Conservation (phyloP, 2,888 invertebrate genomes). For the Cantharis nigra region DNA sequence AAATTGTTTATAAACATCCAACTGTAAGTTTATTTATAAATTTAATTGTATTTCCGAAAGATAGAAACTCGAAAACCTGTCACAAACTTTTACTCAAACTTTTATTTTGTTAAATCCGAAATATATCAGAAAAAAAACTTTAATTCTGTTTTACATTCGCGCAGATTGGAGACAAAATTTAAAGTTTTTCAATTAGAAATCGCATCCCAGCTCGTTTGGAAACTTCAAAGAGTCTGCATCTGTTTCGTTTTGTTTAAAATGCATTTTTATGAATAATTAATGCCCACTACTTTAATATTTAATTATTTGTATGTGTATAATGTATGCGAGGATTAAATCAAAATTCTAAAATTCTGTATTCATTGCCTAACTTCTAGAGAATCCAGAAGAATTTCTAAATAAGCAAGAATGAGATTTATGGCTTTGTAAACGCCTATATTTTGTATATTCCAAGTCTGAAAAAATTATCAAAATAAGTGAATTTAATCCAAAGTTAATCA, state of each 20-base stretch:
- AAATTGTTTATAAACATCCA: neutral
- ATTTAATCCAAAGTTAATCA: too few species aligned
- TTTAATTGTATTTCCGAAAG: neutral
- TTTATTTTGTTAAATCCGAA: neutral
- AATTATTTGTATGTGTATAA: too few species aligned
- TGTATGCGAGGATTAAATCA: too few species aligned
- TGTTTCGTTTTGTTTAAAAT: neutral
- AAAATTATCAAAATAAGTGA: too few species aligned
- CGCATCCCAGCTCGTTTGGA: neutral
- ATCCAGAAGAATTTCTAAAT: too few species aligned
- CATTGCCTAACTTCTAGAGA: too few species aligned
- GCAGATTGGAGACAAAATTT: slow-evolving; percentile 3
- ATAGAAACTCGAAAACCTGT: neutral
- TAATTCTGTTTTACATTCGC: neutral
- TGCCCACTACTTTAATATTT: too few species aligned
- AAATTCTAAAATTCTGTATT: too few species aligned
- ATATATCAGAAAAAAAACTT: neutral
- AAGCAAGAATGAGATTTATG: too few species aligned
- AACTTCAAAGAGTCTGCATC: neutral
- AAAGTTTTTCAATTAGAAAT: slow-evolving; percentile 10
- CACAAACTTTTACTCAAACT: neutral
- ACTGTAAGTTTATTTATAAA: neutral
- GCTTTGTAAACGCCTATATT: too few species aligned
- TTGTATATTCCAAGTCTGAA: too few species aligned
- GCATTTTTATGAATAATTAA: neutral